Evolutionary conservation across 2,888 invertebrate genomes (phyloP).

Genomic region (Doris montereyensis): DNA sequence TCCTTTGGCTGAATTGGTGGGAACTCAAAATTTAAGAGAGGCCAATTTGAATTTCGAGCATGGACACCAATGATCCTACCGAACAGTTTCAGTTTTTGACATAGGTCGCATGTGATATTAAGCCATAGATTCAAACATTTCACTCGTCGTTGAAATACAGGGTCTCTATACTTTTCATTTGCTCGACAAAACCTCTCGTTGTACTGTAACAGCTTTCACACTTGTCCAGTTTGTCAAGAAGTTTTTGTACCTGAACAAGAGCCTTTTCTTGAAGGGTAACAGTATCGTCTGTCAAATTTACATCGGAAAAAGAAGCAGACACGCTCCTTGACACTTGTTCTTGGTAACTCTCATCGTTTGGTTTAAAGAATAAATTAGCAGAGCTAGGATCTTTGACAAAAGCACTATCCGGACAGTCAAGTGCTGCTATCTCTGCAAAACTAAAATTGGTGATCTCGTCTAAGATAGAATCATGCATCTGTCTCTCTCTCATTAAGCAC

Average conservation of each 20-base stretch:
- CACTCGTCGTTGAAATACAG: constrained; percentile 79
- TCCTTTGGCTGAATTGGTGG: constrained; percentile 29
- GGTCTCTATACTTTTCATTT: constrained; percentile 81
- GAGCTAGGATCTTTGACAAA: background rate
- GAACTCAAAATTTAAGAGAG: constrained; percentile 62
- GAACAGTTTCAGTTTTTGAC: constrained; percentile 83
- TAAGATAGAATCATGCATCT: constrained; percentile 81
- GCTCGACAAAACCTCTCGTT: constrained; percentile 83
- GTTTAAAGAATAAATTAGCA: background rate
- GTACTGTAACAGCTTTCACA: constrained; percentile 89
- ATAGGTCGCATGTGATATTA: constrained; percentile 88
- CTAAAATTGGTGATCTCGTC: constrained; percentile 83
- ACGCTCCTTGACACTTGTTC: constrained; percentile 38
- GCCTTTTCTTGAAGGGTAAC: constrained; percentile 83
- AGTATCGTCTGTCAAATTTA: constrained; percentile 53
- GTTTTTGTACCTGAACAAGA: constrained; percentile 81
- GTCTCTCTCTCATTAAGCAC: constrained; percentile 82
- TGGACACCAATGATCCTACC: constrained; percentile 70
- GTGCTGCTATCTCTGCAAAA: constrained; percentile 38
- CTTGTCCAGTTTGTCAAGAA: constrained; percentile 82
- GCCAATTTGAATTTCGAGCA: constrained; percentile 65
- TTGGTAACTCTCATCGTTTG: constrained; percentile 2
- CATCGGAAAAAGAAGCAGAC: constrained; percentile 53
- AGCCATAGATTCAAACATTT: constrained; percentile 93
- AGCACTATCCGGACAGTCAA: constrained; percentile 28